Base-by-base conservation (phyloP, 2,113 vertebrate genomes). In the Gallinago jamesoni region DNA sequence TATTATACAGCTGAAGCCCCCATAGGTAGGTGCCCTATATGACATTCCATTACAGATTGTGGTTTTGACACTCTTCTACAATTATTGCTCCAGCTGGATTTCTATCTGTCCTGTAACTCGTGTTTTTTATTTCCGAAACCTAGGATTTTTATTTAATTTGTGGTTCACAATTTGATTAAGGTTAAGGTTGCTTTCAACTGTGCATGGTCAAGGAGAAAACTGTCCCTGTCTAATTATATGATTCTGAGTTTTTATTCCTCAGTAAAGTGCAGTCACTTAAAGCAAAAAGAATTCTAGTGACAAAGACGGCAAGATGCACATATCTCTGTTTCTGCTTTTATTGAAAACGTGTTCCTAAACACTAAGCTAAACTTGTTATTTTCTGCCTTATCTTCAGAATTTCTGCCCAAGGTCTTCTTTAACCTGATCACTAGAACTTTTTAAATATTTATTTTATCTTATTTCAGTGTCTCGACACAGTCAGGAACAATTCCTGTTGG, bases 341-440 rank as follows among this genome's bases (percentile, higher is more conserved):
- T 21, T 64, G 12, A 77, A 89, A 77, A 43, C 7, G 37, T 12
- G 7, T 8, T 77, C 57, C 9, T 78, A 48, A 92, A 52, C 2
- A 15, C 9, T 75, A 31, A 82, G 47, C 2, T 27, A 31, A 79
- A 67, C 3, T n/a, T 9, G 4, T 22, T 59, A 67, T 4, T 41
- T 85, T 91, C 52, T 62, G 12, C 1, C 14, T 64, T 73, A 64
- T 56, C 53, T 64, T 16, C 31, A 76, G 35, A 89, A 47, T 11
- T 76, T 11, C 15, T 80, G 9, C 23, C 18, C 17, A 52, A 81
- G 60, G 1, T 39, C 19, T 72, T 59, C 25, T 5, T 10, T 59
- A 64, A 13, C 5, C 2, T 43, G 24, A 55, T 37, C 0, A 0
- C 19, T 19, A 53, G 9, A 43, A 2, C 2, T 27, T 62, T 37